phyloP scores from a whole-genome alignment of 2,888 invertebrate genomes.

The Lymantria monacha region DNA sequence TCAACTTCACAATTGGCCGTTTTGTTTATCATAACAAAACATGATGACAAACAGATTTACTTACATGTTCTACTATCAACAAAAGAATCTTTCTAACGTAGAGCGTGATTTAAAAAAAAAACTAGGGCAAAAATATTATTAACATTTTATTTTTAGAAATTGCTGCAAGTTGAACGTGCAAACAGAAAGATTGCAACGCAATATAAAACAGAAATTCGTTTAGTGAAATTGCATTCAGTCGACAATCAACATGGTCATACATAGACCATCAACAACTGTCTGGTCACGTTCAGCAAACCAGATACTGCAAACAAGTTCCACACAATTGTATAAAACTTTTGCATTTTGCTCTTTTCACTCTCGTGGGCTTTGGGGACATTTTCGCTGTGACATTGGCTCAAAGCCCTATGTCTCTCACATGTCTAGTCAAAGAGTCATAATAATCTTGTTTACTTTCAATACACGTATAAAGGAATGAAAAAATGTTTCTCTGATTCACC shows the following conservation, averaged over 20 bases:
- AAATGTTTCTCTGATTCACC: constrained; percentile 9
- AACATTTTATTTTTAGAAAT: neutral
- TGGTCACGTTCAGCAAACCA: constrained; percentile 79
- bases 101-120: constrained; percentile 17
- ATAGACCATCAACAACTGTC: constrained; percentile 58
- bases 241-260: constrained; percentile 60
- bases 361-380: constrained; percentile 53
- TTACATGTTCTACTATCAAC: constrained; percentile 23
- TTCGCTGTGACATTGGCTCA: constrained; percentile 56
- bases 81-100: constrained; percentile 20
- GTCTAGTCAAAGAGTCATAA: constrained; percentile 52
- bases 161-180: neutral
- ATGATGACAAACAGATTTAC: constrained; percentile 42
- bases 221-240: constrained; percentile 45
- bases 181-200: constrained; percentile 22
- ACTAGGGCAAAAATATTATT: constrained; percentile 4
- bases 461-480: constrained; percentile 14
- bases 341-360: constrained; percentile 62
- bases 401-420: constrained; percentile 55
- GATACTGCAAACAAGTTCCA: constrained; percentile 70
- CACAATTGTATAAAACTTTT: constrained; percentile 58
- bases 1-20: constrained; percentile 43
- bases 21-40: constrained; percentile 65
- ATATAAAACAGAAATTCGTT: constrained; percentile 36
- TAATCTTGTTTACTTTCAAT: constrained; percentile 40